These are phyloP conservation scores for Macrostomum cliftonense DNA, from an alignment of 2,888 invertebrate genomes.

Conservation along the genomic window DNA sequence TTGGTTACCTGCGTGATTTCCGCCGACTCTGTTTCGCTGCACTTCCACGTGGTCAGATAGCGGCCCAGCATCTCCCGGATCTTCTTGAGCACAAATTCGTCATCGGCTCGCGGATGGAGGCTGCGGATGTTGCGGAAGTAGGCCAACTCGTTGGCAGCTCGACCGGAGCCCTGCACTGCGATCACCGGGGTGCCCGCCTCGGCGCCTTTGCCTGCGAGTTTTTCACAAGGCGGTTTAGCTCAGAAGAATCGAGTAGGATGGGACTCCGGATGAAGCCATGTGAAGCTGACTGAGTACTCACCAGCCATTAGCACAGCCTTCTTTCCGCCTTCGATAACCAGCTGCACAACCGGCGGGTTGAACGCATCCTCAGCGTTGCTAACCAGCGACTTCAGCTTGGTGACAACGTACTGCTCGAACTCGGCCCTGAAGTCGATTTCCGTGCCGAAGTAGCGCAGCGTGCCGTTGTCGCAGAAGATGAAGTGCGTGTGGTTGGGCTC, in stretches of 20 bases:
- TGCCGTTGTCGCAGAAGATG: constrained; percentile 8
- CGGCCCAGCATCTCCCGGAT: no score
- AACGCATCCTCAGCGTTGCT: neutral
- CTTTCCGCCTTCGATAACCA: constrained; percentile 88
- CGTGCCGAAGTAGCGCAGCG: constrained; percentile 1
- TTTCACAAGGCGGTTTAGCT: no score
- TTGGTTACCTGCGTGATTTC: no score
- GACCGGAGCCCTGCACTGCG: constrained; percentile 28
- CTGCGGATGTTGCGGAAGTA: constrained; percentile 18
- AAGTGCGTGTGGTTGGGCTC: constrained; percentile 5
- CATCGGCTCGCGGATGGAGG: no score
- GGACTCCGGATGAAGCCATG: no score
- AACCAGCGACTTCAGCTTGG: neutral
- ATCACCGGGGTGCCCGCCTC: constrained; percentile 26
- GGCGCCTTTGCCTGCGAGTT: constrained; percentile 18
- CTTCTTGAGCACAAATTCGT: no score
- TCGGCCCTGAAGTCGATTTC: constrained; percentile 6
- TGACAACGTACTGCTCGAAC: constrained; percentile 2
- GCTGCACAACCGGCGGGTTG: constrained; percentile 56
- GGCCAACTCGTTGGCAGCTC: constrained; percentile 32
- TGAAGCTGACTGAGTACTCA: no score
- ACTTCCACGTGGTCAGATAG: no score
- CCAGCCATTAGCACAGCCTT: constrained; percentile 46
- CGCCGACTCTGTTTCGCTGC: no score
- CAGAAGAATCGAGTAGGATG: no score